Evolutionary conservation across 2,888 invertebrate genomes (phyloP), one percentile per base, ranked within the genome.

Genomic region (Pammene aurita): DNA sequence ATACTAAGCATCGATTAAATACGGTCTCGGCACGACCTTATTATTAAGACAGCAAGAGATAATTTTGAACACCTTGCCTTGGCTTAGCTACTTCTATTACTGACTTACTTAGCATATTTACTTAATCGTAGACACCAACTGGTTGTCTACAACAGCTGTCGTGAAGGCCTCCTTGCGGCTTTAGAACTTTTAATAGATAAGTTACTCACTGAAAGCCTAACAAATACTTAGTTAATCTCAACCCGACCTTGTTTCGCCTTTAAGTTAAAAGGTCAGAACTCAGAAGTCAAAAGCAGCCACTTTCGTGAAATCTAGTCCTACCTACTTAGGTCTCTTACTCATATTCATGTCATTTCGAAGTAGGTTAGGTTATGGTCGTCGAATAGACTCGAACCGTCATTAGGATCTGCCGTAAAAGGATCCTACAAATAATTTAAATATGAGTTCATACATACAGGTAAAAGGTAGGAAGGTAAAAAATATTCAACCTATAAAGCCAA

Each of bases 121-220:
- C 6, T 42, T 5, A 42, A 42, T 1, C 42, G 13, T 13, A 9
- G 42, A 42, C 11, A 5, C 1, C 42, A 11, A 11, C 10, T 11
- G 5, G 42, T 42, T 7, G 11, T 42, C 13, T 42, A 42, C 48
- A 48, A 48, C 14, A 50, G 26, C 50, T 26, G 11, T 50, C 13
- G 26, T 13, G 11, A 50, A 50, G 5, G 18, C 26, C 11, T 26
- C 13, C 4, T n/a, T n/a, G 18, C 18, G 50, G 11, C 11, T 50
- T 50, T 26, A 50, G 11, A 50, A 50, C 50, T 50, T 50, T 48
- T 42, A 42, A 42, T 10, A 16, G 48, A n/a, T 11, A 50, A 50
- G 50, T 50, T 50, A 5, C 5, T 11, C 50, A 26, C 18, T 50
- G 50, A 50, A 50, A 18, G 50, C 10, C 18, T 26, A 50, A 50